Percentiles rank a stretch among this genome's conserved stretches.
Evolutionary conservation across 2,797 vertebrate species (phyloP).

Genomic region (Sebastes alutus): DNA sequence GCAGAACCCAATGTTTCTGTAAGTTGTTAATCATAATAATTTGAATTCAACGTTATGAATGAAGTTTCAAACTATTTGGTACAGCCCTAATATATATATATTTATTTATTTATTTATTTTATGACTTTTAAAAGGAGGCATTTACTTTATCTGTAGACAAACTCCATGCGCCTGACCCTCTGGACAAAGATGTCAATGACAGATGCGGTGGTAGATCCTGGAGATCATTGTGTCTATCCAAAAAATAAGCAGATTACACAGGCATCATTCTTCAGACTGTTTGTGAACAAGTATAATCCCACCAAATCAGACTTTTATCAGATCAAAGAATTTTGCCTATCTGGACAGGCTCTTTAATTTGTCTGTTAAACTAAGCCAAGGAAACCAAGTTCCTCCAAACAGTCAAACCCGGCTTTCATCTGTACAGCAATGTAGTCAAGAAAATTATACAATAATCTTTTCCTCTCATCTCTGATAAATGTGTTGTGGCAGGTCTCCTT

Average conservation of each 20-base stretch:
- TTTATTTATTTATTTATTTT: background rate
- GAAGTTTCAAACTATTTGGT: background rate
- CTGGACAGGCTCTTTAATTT: no score
- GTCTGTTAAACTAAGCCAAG: no score
- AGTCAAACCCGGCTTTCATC: no score
- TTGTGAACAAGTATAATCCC: background rate
- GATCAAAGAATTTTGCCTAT: no score
- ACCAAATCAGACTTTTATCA: background rate
- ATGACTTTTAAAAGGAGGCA: background rate
- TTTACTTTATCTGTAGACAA: background rate
- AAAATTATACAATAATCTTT: background rate
- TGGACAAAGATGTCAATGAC: background rate
- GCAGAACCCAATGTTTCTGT: background rate
- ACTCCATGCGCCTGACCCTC: background rate
- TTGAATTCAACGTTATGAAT: background rate
- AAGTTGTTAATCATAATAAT: background rate
- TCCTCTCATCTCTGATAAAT: no score
- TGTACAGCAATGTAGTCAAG: background rate
- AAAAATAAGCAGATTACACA: background rate
- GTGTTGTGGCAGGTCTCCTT: no score
- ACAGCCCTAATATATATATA: background rate
- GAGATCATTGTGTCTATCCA: background rate
- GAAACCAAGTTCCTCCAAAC: no score
- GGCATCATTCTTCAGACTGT: background rate
- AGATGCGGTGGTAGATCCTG: background rate